A percentile compares a stretch with the other conserved stretches of the same genome.
Evolutionary conservation across 2,888 invertebrate genomes (phyloP).

Genomic region (Rutpela maculata): DNA sequence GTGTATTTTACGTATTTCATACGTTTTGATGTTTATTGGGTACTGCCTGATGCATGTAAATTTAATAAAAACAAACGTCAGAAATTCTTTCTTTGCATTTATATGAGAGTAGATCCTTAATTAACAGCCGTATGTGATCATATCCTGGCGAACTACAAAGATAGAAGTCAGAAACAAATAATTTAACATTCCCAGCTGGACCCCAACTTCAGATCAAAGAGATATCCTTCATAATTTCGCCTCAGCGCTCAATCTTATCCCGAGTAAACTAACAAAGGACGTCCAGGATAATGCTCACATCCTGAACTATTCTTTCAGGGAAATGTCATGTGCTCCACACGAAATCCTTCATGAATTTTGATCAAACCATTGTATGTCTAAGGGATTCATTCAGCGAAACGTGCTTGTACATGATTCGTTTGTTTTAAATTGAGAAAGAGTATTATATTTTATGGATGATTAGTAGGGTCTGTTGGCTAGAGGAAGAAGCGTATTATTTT

Average conservation of each 20-base stretch:
- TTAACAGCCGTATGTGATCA: background rate
- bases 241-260: constrained; percentile 25
- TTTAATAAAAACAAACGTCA: background rate
- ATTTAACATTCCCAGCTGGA: constrained; percentile 29
- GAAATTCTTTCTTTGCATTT: background rate
- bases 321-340: constrained; percentile 30
- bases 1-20: no score
- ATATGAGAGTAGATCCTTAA: constrained; percentile 4
- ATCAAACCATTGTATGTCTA: constrained; percentile 13
- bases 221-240: constrained; percentile 16
- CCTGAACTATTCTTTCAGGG: constrained; percentile 36
- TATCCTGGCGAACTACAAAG: constrained; percentile 4
- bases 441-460: no score
- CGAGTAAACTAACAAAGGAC: constrained; percentile 13
- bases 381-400: background rate
- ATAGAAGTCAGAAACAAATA: constrained; percentile 25
- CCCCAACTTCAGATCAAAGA: constrained; percentile 29
- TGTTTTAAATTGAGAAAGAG: no score
- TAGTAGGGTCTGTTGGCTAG: no score
- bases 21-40: no score
- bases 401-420: background rate
- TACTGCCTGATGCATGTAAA: background rate
- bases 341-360: constrained; percentile 36
- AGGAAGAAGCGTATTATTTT: no score
- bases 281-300: constrained; percentile 39